phyloP scores from a whole-genome alignment of 2,888 invertebrate species.

The Aporophyla lueneburgensis region DNA sequence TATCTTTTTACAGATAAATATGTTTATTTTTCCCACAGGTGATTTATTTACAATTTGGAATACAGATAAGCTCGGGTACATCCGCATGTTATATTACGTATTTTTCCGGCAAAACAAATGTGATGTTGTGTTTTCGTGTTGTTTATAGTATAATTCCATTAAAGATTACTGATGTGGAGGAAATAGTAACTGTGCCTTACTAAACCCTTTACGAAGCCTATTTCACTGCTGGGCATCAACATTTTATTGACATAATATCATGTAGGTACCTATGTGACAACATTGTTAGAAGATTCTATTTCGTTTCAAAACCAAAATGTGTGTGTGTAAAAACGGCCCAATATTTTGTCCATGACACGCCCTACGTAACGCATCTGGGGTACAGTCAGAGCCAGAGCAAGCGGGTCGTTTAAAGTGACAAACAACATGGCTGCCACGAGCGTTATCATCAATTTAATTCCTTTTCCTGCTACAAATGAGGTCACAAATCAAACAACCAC shows the following conservation, averaged over 20 bases:
- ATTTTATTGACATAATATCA: background rate
- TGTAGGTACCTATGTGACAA: background rate
- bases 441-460: slow-evolving; percentile 88
- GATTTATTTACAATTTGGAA: slow-evolving; percentile 18
- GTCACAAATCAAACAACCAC: slow-evolving; percentile 85
- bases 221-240: background rate
- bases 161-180: background rate
- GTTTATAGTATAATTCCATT: background rate
- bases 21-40: background rate
- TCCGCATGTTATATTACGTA: background rate
- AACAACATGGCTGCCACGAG: slow-evolving; percentile 79
- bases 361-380: slow-evolving; percentile 55
- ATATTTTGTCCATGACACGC: slow-evolving; percentile 56
- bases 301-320: slow-evolving; percentile 3
- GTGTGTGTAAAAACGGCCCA: slow-evolving; percentile 10
- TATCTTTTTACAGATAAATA: background rate
- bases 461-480: slow-evolving; percentile 89
- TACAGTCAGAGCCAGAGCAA: slow-evolving; percentile 55
- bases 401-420: slow-evolving; percentile 69
- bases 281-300: background rate
- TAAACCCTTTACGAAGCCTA: background rate
- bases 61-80: background rate
- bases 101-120: slow-evolving; percentile 6
- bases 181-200: background rate
- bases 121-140: slow-evolving; percentile 18